Conservation (phyloP, 2,888 invertebrate genomes). For the Sialis lutaria region DNA sequence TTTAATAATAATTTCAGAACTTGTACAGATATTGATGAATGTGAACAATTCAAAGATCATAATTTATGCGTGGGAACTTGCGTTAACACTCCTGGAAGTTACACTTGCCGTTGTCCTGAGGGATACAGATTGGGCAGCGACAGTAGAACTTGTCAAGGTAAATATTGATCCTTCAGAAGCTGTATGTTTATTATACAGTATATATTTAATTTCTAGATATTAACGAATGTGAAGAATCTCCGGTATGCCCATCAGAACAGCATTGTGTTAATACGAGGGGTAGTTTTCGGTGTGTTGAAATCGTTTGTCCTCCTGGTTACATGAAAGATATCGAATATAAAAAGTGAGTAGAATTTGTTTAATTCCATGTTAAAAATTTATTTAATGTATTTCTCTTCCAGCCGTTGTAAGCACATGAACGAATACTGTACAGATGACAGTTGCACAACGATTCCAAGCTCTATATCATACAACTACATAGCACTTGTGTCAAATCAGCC, state of each 20-base stretch:
- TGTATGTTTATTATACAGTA: background rate
- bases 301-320: constrained; percentile 77
- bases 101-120: constrained; percentile 58
- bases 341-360: constrained; percentile 55
- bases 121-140: constrained; percentile 64
- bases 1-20: constrained; percentile 28
- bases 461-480: constrained; percentile 85
- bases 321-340: constrained; percentile 54
- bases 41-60: constrained; percentile 53
- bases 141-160: constrained; percentile 69
- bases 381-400: constrained; percentile 23
- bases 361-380: too few species aligned
- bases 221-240: constrained; percentile 45
- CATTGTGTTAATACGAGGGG: constrained; percentile 87
- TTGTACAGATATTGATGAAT: constrained; percentile 74
- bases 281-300: constrained; percentile 68
- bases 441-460: constrained; percentile 66
- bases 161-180: constrained; percentile 10
- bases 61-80: constrained; percentile 61
- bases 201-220: constrained; percentile 32
- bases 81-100: constrained; percentile 75
- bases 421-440: constrained; percentile 43
- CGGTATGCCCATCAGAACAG: constrained; percentile 40
- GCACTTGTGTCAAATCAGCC: constrained; percentile 74
- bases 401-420: constrained; percentile 54